Conservation (phyloP, 2,113 vertebrate genomes). For the Corythaixoides concolor region DNA sequence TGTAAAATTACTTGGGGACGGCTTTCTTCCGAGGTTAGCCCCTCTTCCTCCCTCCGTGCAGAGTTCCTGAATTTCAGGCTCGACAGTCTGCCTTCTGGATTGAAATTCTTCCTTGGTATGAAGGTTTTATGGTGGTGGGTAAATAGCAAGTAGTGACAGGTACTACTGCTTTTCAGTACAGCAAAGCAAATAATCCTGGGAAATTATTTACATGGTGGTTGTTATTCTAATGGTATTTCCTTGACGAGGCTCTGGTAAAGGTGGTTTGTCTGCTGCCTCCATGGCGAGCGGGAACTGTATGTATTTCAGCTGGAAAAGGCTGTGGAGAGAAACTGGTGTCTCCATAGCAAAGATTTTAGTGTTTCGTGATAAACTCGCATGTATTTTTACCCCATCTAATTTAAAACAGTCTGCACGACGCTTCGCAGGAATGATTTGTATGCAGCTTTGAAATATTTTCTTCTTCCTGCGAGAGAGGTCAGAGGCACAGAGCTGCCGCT, state of each 20-base stretch:
- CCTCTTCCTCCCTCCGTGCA: not conserved
- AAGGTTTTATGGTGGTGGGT: not conserved
- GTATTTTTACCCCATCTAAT: constrained; percentile 33
- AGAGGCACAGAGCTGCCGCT: not conserved
- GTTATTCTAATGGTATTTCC: not conserved
- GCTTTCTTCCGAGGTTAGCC: not conserved
- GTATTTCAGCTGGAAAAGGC: not conserved
- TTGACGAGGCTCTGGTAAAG: not conserved
- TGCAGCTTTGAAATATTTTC: constrained; percentile 29
- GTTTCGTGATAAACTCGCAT: not conserved
- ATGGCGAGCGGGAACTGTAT: accelerated
- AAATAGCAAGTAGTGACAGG: constrained; percentile 44
- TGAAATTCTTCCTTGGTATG: not conserved
- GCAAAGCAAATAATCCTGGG: not conserved
- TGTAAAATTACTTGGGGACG: not conserved
- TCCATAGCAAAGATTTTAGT: not conserved
- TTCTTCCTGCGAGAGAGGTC: not conserved
- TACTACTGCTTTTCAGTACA: not conserved
- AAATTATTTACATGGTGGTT: not conserved
- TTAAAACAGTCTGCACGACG: constrained; percentile 1
- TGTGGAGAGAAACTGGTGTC: not conserved
- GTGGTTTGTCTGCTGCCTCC: not conserved
- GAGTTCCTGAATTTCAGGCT: constrained; percentile 56
- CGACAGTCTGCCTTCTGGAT: not conserved
- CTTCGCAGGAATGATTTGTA: constrained; percentile 1